A percentile compares a stretch with the other conserved stretches of the same genome.
phyloP scores from a whole-genome alignment of 2,797 vertebrate genomes.

The Fratercula arctica region DNA sequence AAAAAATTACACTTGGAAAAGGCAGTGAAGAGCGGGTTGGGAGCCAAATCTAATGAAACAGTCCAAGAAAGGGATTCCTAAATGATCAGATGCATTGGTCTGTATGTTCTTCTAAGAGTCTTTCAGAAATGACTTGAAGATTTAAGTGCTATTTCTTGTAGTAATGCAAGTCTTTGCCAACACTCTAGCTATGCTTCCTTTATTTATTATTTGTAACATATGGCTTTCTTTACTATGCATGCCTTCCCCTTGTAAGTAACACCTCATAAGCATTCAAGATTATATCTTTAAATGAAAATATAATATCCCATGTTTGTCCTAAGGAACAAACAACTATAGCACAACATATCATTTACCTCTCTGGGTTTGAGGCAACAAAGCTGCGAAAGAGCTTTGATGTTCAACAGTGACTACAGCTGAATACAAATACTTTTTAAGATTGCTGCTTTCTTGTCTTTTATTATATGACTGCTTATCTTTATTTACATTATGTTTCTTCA shows the following conservation, averaged over 20 bases:
- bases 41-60: background rate
- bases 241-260: background rate
- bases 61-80: background rate
- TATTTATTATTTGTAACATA: background rate
- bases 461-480: background rate
- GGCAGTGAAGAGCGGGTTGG: background rate
- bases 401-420: background rate
- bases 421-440: background rate
- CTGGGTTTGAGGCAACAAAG: background rate
- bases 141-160: background rate
- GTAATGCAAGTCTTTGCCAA: background rate
- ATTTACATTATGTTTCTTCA: background rate
- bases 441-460: background rate
- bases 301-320: background rate
- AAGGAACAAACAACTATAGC: background rate
- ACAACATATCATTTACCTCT: background rate
- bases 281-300: slow-evolving; percentile 10
- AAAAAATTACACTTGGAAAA: background rate
- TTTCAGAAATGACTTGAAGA: background rate
- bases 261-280: background rate
- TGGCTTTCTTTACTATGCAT: background rate
- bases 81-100: background rate
- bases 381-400: background rate
- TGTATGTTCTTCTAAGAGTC: background rate
- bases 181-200: background rate